These are phyloP conservation scores for Micropoecilia bifurca DNA, from an alignment of 2,797 vertebrate genomes.

Conservation along the genomic window DNA sequence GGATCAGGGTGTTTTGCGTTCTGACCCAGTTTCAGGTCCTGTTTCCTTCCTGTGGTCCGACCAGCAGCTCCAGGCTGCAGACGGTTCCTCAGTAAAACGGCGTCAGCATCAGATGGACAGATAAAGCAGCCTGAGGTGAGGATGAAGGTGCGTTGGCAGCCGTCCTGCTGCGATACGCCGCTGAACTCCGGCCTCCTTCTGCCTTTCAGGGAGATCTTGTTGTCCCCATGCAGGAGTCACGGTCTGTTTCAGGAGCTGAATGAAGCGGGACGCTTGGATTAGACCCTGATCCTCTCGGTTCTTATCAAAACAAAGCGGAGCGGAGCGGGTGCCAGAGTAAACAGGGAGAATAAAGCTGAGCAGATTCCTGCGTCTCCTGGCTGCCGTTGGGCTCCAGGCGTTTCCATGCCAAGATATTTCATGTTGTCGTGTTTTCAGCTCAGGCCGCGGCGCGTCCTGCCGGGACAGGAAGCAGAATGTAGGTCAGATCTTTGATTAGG, in stretches of 20 bases:
- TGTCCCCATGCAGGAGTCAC: conserved; percentile 8
- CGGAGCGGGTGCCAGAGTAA: background rate
- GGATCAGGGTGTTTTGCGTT: background rate
- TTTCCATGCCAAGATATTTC: background rate
- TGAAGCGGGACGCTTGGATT: background rate
- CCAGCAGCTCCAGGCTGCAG: conserved; percentile 9
- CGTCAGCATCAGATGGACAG: conserved; percentile 6
- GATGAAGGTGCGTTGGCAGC: background rate
- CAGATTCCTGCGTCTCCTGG: background rate
- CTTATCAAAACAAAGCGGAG: background rate
- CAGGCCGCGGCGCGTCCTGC: background rate
- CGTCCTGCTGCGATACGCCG: background rate
- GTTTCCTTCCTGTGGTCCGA: conserved; percentile 2
- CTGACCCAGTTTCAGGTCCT: conserved; percentile 2
- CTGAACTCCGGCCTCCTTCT: background rate
- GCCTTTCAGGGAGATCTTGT: background rate
- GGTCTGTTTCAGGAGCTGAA: conserved; percentile 4
- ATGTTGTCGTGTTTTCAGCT: background rate
- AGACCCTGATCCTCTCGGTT: background rate
- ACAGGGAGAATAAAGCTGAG: background rate
- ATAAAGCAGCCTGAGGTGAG: background rate
- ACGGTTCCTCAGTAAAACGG: conserved; percentile 11
- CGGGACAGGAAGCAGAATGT: background rate
- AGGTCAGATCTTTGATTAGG: background rate
- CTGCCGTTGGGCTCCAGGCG: background rate